These are phyloP conservation scores for Dunckerocampus dactyliophorus DNA, from an alignment of 2,113 vertebrate species.

Conservation along the genomic window DNA sequence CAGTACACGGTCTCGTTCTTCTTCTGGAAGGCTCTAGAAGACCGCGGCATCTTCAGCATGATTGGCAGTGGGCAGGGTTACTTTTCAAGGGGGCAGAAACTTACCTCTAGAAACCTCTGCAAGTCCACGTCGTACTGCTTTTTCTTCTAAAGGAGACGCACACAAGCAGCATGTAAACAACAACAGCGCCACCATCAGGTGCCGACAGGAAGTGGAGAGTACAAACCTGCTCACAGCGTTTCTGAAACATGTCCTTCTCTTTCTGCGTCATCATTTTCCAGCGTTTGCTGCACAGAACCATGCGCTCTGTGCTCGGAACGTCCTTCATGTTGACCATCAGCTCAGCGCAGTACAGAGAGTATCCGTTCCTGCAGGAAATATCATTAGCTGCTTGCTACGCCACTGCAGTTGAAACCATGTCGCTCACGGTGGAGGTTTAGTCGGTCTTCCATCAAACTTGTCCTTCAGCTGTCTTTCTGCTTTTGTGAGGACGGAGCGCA, in stretches of 20 bases:
- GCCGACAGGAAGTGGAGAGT: background rate
- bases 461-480: slow-evolving; percentile 79
- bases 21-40: slow-evolving; percentile 72
- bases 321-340: slow-evolving; percentile 84
- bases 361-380: slow-evolving; percentile 65
- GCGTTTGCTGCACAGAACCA: slow-evolving; percentile 79
- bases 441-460: slow-evolving; percentile 78
- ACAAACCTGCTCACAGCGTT: slow-evolving; percentile 76
- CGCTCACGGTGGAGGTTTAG: slow-evolving; percentile 77
- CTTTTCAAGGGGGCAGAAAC: too few species aligned
- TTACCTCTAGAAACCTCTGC: slow-evolving; percentile 76
- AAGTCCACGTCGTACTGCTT: slow-evolving; percentile 78
- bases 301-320: slow-evolving; percentile 76
- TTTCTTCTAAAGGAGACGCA: slow-evolving; percentile 67
- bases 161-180: background rate
- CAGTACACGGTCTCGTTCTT: slow-evolving; percentile 72
- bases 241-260: slow-evolving; percentile 80
- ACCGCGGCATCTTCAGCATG: background rate
- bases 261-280: slow-evolving; percentile 81
- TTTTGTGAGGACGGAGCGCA: slow-evolving; percentile 78
- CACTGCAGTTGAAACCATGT: background rate
- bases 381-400: background rate
- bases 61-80: too few species aligned
- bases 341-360: slow-evolving; percentile 78
- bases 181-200: too few species aligned